phyloP scores from a whole-genome alignment of 2,888 invertebrate genomes.

The Rhogogaster chlorosoma region DNA sequence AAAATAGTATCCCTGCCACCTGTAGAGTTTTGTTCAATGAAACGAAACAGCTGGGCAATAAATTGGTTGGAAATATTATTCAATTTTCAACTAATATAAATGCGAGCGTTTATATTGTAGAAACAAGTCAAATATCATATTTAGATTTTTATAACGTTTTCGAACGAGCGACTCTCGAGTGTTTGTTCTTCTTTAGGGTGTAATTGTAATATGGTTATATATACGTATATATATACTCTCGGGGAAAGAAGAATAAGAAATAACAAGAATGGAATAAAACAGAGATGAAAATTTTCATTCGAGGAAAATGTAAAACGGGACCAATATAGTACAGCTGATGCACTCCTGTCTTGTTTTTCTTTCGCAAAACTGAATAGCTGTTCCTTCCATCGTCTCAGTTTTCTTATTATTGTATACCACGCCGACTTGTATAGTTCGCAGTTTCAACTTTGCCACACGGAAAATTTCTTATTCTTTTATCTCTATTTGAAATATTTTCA shows the following conservation, averaged over 20 bases:
- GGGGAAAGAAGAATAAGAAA: neutral
- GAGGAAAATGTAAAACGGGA: neutral
- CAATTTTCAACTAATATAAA: neutral
- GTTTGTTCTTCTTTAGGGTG: neutral
- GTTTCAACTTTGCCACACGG: neutral
- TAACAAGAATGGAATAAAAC: neutral
- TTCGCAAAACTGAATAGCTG: neutral
- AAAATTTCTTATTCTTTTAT: neutral
- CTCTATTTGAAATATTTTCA: neutral
- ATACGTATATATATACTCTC: neutral
- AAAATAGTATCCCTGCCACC: neutral
- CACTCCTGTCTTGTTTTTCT: neutral
- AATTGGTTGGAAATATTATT: neutral
- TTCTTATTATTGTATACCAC: neutral
- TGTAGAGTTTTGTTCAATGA: neutral
- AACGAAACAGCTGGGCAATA: neutral
- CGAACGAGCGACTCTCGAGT: neutral
- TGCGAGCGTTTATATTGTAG: neutral
- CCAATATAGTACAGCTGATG: neutral
- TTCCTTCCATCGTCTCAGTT: neutral
- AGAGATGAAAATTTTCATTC: neutral
- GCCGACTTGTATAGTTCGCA: neutral
- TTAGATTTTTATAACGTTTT: neutral
- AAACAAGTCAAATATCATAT: neutral
- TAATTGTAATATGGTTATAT: conserved; percentile 1